Conservation (phyloP, 2,113 vertebrate genomes). For the Larimichthys crocea region DNA sequence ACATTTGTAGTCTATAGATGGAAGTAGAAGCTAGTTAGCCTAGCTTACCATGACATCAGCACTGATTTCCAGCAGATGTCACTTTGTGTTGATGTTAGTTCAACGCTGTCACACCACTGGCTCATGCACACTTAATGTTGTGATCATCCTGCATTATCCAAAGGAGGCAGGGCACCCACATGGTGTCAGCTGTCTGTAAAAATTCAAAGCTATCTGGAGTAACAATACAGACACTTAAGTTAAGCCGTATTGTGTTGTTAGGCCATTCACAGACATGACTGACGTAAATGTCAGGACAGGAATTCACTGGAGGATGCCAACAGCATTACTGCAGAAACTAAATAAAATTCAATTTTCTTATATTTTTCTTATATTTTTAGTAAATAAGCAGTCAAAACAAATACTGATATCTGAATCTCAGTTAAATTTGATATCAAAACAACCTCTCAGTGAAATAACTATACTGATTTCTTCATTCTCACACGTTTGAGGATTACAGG, state of each 20-base stretch:
- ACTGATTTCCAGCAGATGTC: background rate
- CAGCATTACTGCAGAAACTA: background rate
- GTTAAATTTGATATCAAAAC: background rate
- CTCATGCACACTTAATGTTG: background rate
- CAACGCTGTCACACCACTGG: background rate
- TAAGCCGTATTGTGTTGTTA: too few relatives aligned
- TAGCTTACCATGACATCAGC: background rate
- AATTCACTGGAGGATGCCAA: background rate
- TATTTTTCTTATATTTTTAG: background rate
- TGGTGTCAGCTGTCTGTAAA: background rate
- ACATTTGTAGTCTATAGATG: background rate
- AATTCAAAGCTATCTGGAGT: too few relatives aligned
- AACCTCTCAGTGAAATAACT: background rate
- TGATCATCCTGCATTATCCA: too few relatives aligned
- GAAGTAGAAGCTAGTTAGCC: background rate
- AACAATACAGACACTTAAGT: background rate
- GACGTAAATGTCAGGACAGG: background rate
- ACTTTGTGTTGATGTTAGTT: background rate
- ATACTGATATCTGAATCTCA: background rate
- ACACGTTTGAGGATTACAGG: background rate
- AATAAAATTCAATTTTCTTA: background rate
- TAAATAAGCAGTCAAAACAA: background rate
- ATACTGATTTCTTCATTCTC: background rate
- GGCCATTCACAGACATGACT: background rate
- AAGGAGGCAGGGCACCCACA: background rate